phyloP scores from a whole-genome alignment of 1,140 invertebrate species.

The Mercenaria mercenaria region DNA sequence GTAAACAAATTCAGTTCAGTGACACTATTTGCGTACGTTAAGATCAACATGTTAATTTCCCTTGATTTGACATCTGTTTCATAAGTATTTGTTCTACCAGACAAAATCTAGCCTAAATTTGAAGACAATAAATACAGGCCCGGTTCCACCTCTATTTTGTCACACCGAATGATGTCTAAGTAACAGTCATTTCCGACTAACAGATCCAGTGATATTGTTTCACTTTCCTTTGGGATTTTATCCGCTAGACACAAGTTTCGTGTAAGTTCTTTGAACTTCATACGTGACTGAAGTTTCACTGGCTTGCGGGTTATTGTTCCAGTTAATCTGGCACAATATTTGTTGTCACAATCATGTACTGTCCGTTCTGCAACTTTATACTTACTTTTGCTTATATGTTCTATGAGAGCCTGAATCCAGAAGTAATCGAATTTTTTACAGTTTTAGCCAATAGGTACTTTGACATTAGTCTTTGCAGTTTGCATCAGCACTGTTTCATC shows the following conservation, averaged over 20 bases:
- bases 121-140: too few species aligned
- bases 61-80: not conserved
- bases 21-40: slow-evolving; percentile 15
- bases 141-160: not conserved
- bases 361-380: not conserved
- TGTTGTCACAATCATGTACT: not conserved
- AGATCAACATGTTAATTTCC: slow-evolving; percentile 21
- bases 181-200: slow-evolving; percentile 27
- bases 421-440: not conserved
- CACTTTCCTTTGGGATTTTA: not conserved
- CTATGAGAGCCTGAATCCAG: not conserved
- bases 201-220: not conserved
- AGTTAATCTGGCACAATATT: too few species aligned
- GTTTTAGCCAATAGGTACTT: not conserved
- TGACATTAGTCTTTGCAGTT: slow-evolving; percentile 17
- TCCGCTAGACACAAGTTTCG: not conserved
- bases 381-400: not conserved
- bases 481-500: slow-evolving; percentile 40
- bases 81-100: not conserved
- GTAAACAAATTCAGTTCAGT: not conserved
- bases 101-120: not conserved
- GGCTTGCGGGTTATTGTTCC: not conserved
- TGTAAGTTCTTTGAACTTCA: not conserved
- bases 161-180: not conserved
- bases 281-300: not conserved